Conservation (phyloP, 2,113 vertebrate species). For the Rhinolophus ferrumequinum region DNA sequence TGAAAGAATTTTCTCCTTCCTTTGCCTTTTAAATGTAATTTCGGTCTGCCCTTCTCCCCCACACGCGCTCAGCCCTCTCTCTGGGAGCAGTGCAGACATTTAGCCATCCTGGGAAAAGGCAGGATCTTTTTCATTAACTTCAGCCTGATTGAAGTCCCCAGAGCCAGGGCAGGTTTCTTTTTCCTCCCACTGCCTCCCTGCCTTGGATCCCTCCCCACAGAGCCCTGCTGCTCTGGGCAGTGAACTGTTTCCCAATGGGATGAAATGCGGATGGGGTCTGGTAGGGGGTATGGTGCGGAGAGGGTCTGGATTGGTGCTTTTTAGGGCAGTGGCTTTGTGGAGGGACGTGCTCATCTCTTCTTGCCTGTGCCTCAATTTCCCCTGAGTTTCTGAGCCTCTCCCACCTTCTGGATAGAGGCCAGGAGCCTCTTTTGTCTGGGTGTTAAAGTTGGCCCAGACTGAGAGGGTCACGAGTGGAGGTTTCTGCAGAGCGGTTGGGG, state of each 20-base stretch:
- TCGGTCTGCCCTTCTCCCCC: slow-evolving; percentile 2
- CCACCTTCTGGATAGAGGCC: not conserved
- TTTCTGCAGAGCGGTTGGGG: not conserved
- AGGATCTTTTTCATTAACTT: slow-evolving; percentile 61
- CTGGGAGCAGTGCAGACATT: not conserved
- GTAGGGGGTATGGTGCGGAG: not conserved
- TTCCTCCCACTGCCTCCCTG: not conserved
- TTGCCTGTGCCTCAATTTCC: not conserved
- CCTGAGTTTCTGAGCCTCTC: not conserved
- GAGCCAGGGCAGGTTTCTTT: not conserved
- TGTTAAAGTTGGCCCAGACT: fast-evolving
- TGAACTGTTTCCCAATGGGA: not conserved
- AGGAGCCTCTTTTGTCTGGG: not conserved
- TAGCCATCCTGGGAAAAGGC: slow-evolving; percentile 30
- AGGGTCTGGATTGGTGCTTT: not conserved
- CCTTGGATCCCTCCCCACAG: not conserved
- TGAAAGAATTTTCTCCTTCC: slow-evolving; percentile 68
- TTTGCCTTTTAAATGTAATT: slow-evolving; percentile 63
- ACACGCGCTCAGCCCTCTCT: not conserved
- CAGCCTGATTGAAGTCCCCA: slow-evolving; percentile 55
- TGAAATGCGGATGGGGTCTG: not conserved
- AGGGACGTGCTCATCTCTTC: not conserved
- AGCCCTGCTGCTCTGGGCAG: not conserved
- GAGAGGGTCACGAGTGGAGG: not conserved
- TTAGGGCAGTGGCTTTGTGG: not conserved